phyloP scores from a whole-genome alignment of 2,888 invertebrate species.

The Copidosoma aretas region DNA sequence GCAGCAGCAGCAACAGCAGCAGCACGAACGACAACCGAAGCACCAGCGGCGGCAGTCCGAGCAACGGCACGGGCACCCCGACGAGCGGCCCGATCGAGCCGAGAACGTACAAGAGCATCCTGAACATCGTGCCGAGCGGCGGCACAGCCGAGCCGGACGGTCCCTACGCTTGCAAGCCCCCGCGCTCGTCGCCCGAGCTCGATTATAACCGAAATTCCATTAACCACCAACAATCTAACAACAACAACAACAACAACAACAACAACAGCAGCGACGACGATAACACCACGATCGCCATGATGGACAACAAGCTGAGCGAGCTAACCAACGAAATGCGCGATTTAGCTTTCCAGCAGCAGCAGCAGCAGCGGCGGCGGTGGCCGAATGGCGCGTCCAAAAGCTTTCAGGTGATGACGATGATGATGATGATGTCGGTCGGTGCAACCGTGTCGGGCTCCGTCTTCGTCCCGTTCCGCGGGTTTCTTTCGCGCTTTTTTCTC shows the following conservation, averaged over 20 bases:
- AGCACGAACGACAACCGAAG: slow-evolving; percentile 16
- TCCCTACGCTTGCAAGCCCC: too few relatives aligned
- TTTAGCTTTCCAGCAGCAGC: slow-evolving; percentile 42
- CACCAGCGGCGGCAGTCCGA: slow-evolving; percentile 11
- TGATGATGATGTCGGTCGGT: too few relatives aligned
- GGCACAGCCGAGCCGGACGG: too few relatives aligned
- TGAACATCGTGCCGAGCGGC: slow-evolving; percentile 56
- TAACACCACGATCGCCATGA: too few relatives aligned
- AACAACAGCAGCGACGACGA: too few relatives aligned
- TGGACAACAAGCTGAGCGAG: slow-evolving; percentile 44
- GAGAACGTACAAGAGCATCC: slow-evolving; percentile 60
- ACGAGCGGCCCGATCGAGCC: slow-evolving; percentile 41
- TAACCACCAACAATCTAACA: slow-evolving; percentile 3
- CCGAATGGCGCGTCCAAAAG: too few relatives aligned
- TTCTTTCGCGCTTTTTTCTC: too few relatives aligned
- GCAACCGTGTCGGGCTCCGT: too few relatives aligned
- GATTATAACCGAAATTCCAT: slow-evolving; percentile 36
- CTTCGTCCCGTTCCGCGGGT: too few relatives aligned
- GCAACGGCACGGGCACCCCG: slow-evolving; percentile 9
- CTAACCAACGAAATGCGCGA: slow-evolving; percentile 46
- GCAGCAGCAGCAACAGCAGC: slow-evolving; percentile 23
- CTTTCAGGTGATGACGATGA: too few relatives aligned
- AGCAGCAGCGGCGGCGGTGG: slow-evolving; percentile 7
- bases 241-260: slow-evolving; percentile 36
- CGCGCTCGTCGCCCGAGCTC: slow-evolving; percentile 10